A percentile compares a stretch with the other conserved stretches of the same genome.
Evolutionary conservation across 2,888 invertebrate species (phyloP).

Genomic region (Uloborus plumipes): DNA sequence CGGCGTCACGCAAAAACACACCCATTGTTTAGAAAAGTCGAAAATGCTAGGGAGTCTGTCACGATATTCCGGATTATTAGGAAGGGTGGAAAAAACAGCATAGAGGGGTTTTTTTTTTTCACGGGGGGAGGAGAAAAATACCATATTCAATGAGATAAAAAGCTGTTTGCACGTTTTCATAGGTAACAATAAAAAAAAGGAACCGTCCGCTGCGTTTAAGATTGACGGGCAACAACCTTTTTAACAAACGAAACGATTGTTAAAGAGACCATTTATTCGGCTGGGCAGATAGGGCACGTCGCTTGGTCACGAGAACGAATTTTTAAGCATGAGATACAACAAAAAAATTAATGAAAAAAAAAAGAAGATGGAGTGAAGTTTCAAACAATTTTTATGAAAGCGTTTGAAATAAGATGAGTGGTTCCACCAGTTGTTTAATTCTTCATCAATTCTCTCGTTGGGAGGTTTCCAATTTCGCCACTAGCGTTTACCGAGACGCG

Average conservation of each 20-base stretch:
- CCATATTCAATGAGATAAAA: conserved; percentile 55
- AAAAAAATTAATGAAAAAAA: no score
- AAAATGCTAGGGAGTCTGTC: conserved; percentile 21
- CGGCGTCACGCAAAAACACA: conserved; percentile 29
- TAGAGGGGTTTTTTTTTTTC: no score
- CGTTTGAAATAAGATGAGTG: no score
- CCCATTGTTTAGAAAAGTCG: conserved; percentile 51
- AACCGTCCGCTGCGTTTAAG: conserved; percentile 9
- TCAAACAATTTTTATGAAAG: no score
- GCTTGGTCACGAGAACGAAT: no score
- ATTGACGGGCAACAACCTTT: conserved; percentile 60
- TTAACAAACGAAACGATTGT: conserved; percentile 51
- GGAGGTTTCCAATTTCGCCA: no score
- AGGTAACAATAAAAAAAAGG: conserved; percentile 48
- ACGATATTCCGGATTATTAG: conserved; percentile 42
- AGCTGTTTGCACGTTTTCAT: conserved; percentile 61
- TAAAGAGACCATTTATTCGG: neutral
- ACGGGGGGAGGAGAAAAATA: conserved; percentile 14
- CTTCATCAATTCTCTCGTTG: no score
- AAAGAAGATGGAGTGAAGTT: no score
- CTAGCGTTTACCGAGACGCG: no score
- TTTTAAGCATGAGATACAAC: no score
- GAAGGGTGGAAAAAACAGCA: conserved; percentile 4
- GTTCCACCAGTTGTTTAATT: no score
- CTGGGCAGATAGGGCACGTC: conserved; percentile 46